Percentiles rank a stretch among this genome's conserved stretches.
Conservation (phyloP, 2,113 vertebrate genomes). For the Catharus fuscescens region DNA sequence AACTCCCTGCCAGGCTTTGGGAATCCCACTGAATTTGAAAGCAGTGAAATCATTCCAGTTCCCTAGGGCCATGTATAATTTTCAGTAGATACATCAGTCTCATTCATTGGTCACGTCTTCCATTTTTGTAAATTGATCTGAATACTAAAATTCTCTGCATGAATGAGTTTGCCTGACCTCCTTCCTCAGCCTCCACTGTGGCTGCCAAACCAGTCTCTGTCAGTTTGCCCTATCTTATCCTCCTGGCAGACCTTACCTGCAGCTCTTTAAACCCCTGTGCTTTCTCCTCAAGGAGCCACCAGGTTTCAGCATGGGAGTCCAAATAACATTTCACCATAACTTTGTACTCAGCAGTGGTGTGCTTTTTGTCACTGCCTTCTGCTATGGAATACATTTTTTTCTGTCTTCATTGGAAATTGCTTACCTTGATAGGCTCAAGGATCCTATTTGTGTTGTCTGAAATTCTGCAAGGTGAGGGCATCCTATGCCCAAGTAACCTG, state of each 20-base stretch:
- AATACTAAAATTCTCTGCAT: background rate
- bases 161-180: background rate
- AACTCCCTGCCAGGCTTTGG: background rate
- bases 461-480: background rate
- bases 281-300: background rate
- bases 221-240: background rate
- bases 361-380: background rate
- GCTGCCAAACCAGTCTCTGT: background rate
- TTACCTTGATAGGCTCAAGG: background rate
- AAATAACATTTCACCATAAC: background rate
- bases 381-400: background rate
- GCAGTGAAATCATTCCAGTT: background rate
- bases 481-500: background rate
- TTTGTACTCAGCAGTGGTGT: background rate
- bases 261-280: background rate
- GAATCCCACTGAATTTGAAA: background rate
- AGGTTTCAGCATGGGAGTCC: background rate
- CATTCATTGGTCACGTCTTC: background rate
- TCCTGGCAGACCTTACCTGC: background rate
- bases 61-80: background rate
- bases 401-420: background rate
- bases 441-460: background rate
- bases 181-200: background rate
- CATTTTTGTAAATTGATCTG: background rate
- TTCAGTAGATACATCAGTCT: background rate